Conservation (phyloP, 2,797 vertebrate genomes). For the Hirundo rustica region DNA sequence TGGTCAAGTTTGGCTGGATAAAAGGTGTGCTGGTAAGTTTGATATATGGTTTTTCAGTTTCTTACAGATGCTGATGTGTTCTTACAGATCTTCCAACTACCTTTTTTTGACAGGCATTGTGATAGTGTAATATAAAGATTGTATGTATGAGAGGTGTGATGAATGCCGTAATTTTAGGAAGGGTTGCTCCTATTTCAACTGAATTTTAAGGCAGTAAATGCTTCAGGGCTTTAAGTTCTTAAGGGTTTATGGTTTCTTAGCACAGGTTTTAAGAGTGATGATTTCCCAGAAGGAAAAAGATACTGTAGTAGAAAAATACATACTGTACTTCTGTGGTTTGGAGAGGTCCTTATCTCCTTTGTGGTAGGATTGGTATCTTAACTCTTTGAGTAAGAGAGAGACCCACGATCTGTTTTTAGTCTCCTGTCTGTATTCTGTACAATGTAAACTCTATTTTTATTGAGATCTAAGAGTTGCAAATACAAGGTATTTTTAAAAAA, state of each 20-base stretch:
- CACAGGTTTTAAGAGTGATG: neutral
- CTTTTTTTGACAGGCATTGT: neutral
- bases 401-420: neutral
- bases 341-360: neutral
- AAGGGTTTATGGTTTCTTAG: neutral
- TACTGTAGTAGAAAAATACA: neutral
- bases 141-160: neutral
- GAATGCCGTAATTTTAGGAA: neutral
- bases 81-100: neutral
- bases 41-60: neutral
- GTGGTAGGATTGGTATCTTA: neutral
- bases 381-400: neutral
- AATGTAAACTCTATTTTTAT: neutral
- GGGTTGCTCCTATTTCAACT: neutral
- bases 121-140: neutral
- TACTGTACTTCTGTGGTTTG: neutral
- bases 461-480: neutral
- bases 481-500: neutral
- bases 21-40: conserved; percentile 96
- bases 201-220: neutral
- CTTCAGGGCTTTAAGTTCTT: neutral
- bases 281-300: neutral
- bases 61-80: neutral
- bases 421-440: neutral
- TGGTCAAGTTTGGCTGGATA: conserved; percentile 97